Percentiles rank a stretch among this genome's conserved stretches.
Conservation (phyloP, 2,888 invertebrate species). For the Philopedon plagiatum region DNA sequence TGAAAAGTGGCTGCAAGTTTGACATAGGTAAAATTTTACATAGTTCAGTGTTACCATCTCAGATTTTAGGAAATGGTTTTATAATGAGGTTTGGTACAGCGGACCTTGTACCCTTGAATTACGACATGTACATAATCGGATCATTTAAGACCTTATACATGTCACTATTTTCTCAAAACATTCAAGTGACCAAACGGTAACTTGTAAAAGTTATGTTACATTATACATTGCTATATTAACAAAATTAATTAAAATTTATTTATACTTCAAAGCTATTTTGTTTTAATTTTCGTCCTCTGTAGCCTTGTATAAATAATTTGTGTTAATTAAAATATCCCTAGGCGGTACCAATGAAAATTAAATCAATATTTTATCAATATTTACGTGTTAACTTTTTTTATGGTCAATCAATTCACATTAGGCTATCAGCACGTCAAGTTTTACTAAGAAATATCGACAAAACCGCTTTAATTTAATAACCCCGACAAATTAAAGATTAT, state of each 20-base stretch:
- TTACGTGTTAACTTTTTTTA: constrained; percentile 38
- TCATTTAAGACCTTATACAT: too few species aligned
- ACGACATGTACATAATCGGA: too few species aligned
- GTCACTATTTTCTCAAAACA: too few species aligned
- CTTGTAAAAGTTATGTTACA: too few species aligned
- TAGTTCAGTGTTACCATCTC: too few species aligned
- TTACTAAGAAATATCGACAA: constrained; percentile 30
- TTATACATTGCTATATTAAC: too few species aligned
- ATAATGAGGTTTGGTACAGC: too few species aligned
- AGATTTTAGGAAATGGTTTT: too few species aligned
- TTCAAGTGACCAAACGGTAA: too few species aligned
- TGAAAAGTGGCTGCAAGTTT: too few species aligned
- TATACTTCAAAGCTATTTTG: not conserved
- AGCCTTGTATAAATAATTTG: constrained; percentile 7
- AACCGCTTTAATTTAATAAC: constrained; percentile 57
- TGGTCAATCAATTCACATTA: constrained; percentile 46
- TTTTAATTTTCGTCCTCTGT: not conserved
- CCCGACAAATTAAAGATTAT: constrained; percentile 58
- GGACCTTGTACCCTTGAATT: too few species aligned
- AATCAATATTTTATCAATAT: constrained; percentile 28
- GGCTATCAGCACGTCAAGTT: constrained; percentile 40
- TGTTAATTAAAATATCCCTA: constrained; percentile 9
- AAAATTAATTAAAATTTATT: not conserved
- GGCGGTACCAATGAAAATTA: constrained; percentile 2
- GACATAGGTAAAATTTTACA: too few species aligned